Conservation (phyloP, 2,888 invertebrate genomes). For the Criorhina ranunculi region DNA sequence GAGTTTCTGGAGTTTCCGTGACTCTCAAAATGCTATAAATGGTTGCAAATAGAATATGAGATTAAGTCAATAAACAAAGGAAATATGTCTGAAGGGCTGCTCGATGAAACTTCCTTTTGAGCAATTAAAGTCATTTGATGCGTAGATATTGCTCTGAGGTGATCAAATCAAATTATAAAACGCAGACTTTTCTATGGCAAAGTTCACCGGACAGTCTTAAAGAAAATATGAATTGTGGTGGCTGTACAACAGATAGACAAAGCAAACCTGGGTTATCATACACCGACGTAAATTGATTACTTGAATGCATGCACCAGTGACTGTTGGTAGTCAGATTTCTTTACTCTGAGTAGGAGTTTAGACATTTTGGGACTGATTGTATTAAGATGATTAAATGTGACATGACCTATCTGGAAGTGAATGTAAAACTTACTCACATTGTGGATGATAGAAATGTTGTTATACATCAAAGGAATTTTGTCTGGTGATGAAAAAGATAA, state of each 20-base stretch:
- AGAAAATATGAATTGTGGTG: conserved; percentile 5
- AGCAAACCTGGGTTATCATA: not conserved
- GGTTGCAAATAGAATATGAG: conserved; percentile 1
- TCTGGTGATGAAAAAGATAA: no score
- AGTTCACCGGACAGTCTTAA: not conserved
- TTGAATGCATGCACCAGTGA: no score
- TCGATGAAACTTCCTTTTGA: not conserved
- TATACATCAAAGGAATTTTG: no score
- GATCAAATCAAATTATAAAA: not conserved
- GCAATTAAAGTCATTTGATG: no score
- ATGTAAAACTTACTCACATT: no score
- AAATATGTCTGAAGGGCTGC: not conserved
- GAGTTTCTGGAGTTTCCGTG: conserved; percentile 78
- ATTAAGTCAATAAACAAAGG: not conserved
- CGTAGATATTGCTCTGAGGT: not conserved
- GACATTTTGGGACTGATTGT: no score
- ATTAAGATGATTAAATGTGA: no score
- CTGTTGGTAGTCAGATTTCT: no score
- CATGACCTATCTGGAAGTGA: no score
- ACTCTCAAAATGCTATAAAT: conserved; percentile 79
- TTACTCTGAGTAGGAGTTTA: no score
- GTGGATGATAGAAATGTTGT: no score
- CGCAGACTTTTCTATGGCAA: not conserved
- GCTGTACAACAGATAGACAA: not conserved
- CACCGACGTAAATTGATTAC: no score